Percentiles rank a stretch among this genome's conserved stretches.
Evolutionary conservation across 2,113 vertebrate genomes (phyloP).

Genomic region (Scatophagus argus): DNA sequence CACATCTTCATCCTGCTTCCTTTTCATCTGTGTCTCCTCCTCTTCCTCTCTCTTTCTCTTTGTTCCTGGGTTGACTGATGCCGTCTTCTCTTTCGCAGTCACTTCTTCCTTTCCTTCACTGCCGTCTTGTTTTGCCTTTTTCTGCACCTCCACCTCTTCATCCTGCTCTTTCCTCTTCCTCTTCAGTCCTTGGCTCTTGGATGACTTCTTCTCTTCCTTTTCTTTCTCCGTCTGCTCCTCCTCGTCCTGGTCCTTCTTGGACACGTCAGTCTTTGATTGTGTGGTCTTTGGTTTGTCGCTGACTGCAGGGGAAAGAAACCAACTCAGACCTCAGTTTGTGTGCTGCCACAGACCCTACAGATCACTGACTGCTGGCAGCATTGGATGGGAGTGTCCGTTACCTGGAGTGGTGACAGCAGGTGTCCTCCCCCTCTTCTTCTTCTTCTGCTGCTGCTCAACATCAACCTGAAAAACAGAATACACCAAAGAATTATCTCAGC

Average conservation of each 20-base stretch:
- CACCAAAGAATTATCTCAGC: not conserved
- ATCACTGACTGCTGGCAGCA: too few relatives aligned
- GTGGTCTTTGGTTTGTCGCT: slow-evolving; percentile 48
- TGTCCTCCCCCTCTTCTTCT: too few relatives aligned
- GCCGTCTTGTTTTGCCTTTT: not conserved
- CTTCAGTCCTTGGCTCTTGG: not conserved
- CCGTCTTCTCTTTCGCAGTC: not conserved
- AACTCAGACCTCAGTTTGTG: not conserved
- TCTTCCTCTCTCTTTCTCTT: slow-evolving; percentile 9
- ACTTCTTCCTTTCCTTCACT: not conserved
- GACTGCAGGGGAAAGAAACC: not conserved
- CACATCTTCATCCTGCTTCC: not conserved
- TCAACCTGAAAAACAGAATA: slow-evolving; percentile 3
- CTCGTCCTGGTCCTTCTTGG: not conserved
- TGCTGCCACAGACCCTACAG: not conserved
- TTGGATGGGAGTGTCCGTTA: not conserved
- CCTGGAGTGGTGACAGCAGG: not conserved
- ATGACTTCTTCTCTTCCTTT: not conserved
- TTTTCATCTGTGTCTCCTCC: slow-evolving; percentile 7
- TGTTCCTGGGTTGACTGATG: not conserved
- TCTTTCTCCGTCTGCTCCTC: not conserved
- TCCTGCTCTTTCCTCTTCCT: slow-evolving; percentile 19
- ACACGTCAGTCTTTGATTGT: not conserved
- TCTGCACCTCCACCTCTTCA: not conserved
- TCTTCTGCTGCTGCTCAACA: not conserved